Evolutionary conservation across 2,113 vertebrate genomes (phyloP).

Genomic region (Apodemus sylvaticus): DNA sequence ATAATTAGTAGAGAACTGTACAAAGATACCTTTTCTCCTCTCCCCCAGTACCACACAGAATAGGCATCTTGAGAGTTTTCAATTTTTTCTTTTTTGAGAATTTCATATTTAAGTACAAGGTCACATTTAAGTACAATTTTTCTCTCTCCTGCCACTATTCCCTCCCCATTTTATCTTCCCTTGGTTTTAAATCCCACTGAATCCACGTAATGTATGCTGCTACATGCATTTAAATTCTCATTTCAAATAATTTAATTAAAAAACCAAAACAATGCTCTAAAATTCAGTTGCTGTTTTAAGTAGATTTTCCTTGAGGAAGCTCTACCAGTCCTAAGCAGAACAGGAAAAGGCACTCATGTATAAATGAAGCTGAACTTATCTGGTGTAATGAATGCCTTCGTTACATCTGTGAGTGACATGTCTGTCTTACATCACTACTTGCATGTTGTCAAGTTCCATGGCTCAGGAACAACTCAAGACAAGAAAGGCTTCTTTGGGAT

Average conservation of each 20-base stretch:
- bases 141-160: not conserved
- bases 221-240: constrained; percentile 19
- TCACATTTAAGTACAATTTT: too few relatives aligned
- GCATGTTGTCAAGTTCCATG: not conserved
- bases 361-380: constrained; percentile 9
- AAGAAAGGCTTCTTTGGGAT: not conserved
- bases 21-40: constrained; percentile 9
- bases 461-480: not conserved
- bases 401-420: not conserved
- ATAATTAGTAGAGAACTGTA: constrained; percentile 11
- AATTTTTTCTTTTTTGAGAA: not conserved
- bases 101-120: not conserved
- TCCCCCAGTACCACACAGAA: not conserved
- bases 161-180: not conserved
- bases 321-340: not conserved
- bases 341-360: not conserved
- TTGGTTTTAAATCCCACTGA: not conserved
- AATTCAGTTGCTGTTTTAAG: constrained; percentile 52
- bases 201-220: not conserved
- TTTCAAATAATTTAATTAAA: constrained; percentile 21
- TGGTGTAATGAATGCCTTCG: not conserved
- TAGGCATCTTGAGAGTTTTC: not conserved
- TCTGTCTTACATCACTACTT: not conserved
- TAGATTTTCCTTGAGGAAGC: constrained; percentile 16
- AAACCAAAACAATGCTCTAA: not conserved